Conservation (phyloP, 2,113 vertebrate species). For the Monarcha castaneiventris region DNA sequence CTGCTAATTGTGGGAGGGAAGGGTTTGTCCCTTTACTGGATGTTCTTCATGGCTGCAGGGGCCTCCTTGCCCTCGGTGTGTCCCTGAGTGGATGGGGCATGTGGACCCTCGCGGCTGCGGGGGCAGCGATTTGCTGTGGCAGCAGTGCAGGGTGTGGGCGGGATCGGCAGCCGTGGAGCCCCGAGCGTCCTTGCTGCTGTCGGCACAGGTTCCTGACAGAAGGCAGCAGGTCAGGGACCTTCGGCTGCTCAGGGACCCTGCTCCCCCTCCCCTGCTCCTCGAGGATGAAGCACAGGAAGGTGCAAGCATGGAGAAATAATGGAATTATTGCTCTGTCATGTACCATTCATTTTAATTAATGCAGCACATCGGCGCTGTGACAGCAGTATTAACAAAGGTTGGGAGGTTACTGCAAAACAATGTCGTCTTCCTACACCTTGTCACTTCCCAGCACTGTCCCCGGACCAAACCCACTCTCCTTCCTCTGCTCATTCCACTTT, state of each 20-base stretch:
- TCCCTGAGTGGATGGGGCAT: background rate
- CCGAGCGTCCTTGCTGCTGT: background rate
- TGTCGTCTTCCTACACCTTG: background rate
- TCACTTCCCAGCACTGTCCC: background rate
- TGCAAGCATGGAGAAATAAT: background rate
- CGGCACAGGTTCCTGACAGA: rapidly evolving
- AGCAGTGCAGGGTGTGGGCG: rapidly evolving
- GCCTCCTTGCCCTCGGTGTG: background rate
- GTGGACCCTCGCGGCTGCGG: rapidly evolving
- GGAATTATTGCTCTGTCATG: background rate
- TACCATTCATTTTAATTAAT: background rate
- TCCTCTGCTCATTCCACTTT: background rate
- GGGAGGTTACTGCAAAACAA: background rate
- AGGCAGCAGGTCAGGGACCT: background rate
- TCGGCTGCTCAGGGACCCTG: background rate
- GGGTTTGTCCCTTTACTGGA: background rate
- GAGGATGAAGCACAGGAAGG: background rate
- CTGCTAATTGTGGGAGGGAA: background rate
- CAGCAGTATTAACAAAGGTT: background rate
- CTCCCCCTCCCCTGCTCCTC: background rate
- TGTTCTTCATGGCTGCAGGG: background rate
- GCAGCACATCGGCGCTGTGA: background rate
- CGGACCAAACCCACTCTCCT: background rate
- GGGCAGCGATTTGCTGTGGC: background rate
- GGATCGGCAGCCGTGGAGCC: background rate